These are phyloP conservation scores for Tringa solitaria DNA, from an alignment of 2,113 vertebrate species.

Conservation along the genomic window DNA sequence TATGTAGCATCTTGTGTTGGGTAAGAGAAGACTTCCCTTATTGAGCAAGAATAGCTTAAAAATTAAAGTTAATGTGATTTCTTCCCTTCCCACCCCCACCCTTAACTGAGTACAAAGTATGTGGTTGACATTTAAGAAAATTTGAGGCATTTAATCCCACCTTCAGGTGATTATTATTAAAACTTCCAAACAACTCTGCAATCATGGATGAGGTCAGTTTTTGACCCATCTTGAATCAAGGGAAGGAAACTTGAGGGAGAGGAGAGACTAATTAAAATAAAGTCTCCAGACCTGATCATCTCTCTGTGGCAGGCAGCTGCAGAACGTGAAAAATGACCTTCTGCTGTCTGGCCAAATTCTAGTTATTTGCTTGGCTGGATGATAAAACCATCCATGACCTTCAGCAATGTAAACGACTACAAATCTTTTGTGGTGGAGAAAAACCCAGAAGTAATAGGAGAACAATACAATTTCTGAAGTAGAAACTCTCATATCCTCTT, in stretches of 20 bases:
- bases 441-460: background rate
- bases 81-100: too few species aligned
- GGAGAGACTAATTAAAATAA: conserved; percentile 27
- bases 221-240: background rate
- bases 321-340: conserved; percentile 9
- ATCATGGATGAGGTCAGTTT: background rate
- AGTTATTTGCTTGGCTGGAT: conserved; percentile 29
- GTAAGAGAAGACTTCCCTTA: background rate
- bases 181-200: background rate
- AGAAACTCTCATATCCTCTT: background rate
- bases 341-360: background rate
- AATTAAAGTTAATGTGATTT: background rate
- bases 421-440: background rate
- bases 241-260: background rate
- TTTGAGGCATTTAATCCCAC: background rate
- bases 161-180: background rate
- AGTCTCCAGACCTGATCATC: background rate
- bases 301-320: background rate
- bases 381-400: background rate
- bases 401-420: background rate
- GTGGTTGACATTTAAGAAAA: background rate
- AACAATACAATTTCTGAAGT: background rate
- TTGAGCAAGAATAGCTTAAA: background rate
- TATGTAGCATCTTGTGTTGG: background rate
- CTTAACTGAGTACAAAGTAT: background rate